Evolutionary conservation across 1,140 invertebrate species (phyloP).

Genomic region (Hypsibius dujardini): DNA sequence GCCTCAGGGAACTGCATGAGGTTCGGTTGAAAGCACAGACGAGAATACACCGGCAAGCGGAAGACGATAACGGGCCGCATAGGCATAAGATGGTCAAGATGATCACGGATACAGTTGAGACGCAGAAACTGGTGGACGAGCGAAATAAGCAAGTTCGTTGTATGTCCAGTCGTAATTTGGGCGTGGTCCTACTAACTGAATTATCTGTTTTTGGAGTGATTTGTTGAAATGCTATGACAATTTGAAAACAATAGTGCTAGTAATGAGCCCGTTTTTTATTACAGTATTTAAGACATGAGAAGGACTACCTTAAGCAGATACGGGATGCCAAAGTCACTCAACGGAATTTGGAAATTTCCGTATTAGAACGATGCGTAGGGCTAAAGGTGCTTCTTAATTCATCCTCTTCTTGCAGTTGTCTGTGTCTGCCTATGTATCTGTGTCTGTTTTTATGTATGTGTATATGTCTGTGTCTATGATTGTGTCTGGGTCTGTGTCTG

Average conservation of each 20-base stretch:
- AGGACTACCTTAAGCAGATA: not conserved
- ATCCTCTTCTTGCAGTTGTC: no score
- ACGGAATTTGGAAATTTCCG: not conserved
- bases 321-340: not conserved
- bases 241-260: not conserved
- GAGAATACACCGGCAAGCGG: not conserved
- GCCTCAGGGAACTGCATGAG: not conserved
- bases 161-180: not conserved
- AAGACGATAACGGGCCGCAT: constrained; percentile 1
- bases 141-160: not conserved
- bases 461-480: no score
- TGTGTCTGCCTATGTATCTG: no score
- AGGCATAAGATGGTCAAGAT: not conserved
- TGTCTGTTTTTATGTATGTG: no score
- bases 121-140: not conserved
- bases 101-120: not conserved
- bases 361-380: not conserved
- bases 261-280: not conserved
- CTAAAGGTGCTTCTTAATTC: not conserved
- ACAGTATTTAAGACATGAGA: not conserved
- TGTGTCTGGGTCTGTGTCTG: no score
- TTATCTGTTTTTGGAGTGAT: not conserved
- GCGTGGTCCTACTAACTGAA: not conserved
- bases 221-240: no score
- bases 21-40: not conserved